Base-by-base conservation (phyloP, 2,113 vertebrate genomes). In the Pteruthius melanotis region DNA sequence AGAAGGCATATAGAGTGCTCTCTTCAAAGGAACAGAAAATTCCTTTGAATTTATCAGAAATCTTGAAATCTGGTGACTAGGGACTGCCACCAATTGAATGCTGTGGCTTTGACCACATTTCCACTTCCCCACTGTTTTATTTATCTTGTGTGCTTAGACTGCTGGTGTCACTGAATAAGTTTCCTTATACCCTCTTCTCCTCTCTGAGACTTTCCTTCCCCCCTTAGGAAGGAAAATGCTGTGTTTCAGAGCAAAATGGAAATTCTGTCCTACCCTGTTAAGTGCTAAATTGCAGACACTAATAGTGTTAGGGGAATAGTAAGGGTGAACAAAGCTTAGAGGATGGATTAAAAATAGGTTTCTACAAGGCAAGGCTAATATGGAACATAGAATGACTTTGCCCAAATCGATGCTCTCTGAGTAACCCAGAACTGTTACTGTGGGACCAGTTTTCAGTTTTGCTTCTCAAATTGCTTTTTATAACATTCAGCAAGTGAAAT, bases 171-270 rank as follows among this genome's bases (percentile, higher is more conserved):
- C 16, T 49, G 77, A 78, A 74, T 50, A 19, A 22, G 30, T 61
- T 83, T 84, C 42, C n/a, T 78, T 19, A 11, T 37, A 40, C 4
- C 10, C 14, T 15, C 7, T 59, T 59, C 21, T 72, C 7, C 9
- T 69, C n/a, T 69, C 44, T 77, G 24, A 60, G 72, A 20, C 54
- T 53, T 68, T 63, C 13, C 40, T 81, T 65, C 31, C 21, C 11
- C 24, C 3, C 37, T 54, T 45, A 66, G 30, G 42, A 81, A 84
- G 2, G 6, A 70, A 93, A 69, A n/a, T 0, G 0, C 21, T 6
- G 47, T 15, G 9, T 61, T 94, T 83, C 31, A 37, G 40, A 77
- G 31, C 27, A 79, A 83, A 90, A 63, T 40, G 27, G 35, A 53
- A 47, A 65, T 90, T 90, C 59, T 53, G 45, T 72, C 57, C 63